phyloP scores from a whole-genome alignment of 2,888 invertebrate genomes.

The Charanyca ferruginea region DNA sequence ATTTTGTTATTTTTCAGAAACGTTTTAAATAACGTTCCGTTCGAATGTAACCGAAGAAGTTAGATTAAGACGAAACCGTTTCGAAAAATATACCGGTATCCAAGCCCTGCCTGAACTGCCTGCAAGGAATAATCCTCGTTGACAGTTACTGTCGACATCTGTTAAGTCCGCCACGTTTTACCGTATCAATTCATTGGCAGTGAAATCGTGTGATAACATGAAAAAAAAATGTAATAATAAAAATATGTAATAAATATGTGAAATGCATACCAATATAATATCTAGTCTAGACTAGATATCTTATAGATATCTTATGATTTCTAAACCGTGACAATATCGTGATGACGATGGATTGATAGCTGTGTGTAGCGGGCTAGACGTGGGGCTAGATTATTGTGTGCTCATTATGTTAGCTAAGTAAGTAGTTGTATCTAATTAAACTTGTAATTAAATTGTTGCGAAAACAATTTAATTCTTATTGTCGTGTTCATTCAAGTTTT shows the following conservation, averaged over 20 bases:
- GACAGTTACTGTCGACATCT: conserved; percentile 65
- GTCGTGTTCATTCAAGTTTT: too few species aligned
- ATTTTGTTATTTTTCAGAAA: too few species aligned
- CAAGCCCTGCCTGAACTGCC: too few species aligned
- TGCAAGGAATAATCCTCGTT: conserved; percentile 68
- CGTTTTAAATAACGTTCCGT: too few species aligned
- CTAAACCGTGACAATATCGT: conserved; percentile 53
- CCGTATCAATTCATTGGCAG: conserved; percentile 26
- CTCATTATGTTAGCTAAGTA: conserved; percentile 7
- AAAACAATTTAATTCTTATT: not conserved
- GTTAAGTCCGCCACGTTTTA: conserved; percentile 34
- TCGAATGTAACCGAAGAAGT: too few species aligned
- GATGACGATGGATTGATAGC: conserved; percentile 50
- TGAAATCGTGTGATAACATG: conserved; percentile 13
- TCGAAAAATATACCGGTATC: too few species aligned
- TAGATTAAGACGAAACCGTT: too few species aligned
- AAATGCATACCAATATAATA: not conserved
- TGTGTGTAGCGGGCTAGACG: conserved; percentile 48
- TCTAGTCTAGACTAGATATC: not conserved
- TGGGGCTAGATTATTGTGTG: conserved; percentile 38
- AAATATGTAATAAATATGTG: too few species aligned
- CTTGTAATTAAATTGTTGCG: not conserved
- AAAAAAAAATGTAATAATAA: conserved; percentile 13
- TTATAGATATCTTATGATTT: conserved; percentile 45
- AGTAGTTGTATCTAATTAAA: conserved; percentile 1